Evolutionary conservation across 2,113 vertebrate genomes (phyloP), one percentile per base, ranked within the genome.

Genomic region (Myiozetetes cayanensis): DNA sequence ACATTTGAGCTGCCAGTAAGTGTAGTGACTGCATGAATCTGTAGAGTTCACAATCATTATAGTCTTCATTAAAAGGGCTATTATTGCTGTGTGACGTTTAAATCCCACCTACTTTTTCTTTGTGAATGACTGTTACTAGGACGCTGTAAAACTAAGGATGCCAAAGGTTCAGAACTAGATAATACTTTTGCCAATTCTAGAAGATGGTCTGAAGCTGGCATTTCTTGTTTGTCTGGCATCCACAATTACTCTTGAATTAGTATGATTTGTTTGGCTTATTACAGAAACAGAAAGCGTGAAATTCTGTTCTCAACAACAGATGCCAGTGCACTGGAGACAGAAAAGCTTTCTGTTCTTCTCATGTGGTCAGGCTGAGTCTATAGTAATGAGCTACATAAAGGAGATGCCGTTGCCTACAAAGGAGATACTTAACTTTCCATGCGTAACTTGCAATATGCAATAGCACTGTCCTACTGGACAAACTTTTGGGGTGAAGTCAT

Each of bases 201-300:
- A 86, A 90, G 68, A 30, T 0, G 0, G 46, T 74, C 68, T 56
- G 63, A 71, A 94, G 76, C 80, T 87, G 58, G 76, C 9, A 3
- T 93, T 94, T 91, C 93, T 95, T 52, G 74, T 92, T 92, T 89
- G 43, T 81, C 91, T 71, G 65, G 61, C 70, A 52, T 52, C 52
- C 47, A 74, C 72, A 43, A 86, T 95, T 90, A 56, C 68, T 87
- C 76, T 81, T 93, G 74, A 94, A 94, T 92, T 74, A 92, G 65
- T 84, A 84, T 81, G 35, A 90, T 88, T 88, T 85, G 65, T 87
- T 95, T 88, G 66, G 35, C 56, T 72, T 93, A 43, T 77, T 92
- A 56, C 18, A 89, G 61, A 97, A 94, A 92, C 85, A 92, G 30
- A 49, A 92, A 81, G 76, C 9, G 1, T 39, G 27, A 84, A 84